Evolutionary conservation across 2,113 vertebrate genomes (phyloP).

Genomic region (Diglossa brunneiventris): DNA sequence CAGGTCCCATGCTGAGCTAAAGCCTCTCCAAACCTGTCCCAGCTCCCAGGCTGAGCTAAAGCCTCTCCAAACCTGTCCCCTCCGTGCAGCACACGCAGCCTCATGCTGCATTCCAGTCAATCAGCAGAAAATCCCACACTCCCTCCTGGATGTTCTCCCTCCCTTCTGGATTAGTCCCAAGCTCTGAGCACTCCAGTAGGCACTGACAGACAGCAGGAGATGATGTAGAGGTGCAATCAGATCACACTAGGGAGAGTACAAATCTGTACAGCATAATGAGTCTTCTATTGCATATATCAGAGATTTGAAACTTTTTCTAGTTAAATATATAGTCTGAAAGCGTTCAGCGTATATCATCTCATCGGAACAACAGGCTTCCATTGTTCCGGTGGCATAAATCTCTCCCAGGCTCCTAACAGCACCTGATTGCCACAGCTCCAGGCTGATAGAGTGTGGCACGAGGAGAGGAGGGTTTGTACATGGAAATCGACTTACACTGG

Average conservation of each 20-base stretch:
- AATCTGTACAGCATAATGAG: slow-evolving; percentile 32
- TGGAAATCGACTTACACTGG: slow-evolving; percentile 26
- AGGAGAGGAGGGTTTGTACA: slow-evolving; percentile 9
- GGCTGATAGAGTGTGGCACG: background rate
- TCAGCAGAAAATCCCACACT: background rate
- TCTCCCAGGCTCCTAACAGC: slow-evolving; percentile 19
- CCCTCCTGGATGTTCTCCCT: background rate
- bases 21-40: background rate
- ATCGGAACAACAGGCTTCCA: slow-evolving; percentile 55
- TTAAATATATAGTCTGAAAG: slow-evolving; percentile 36
- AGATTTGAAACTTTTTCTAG: slow-evolving; percentile 33
- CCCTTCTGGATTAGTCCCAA: background rate
- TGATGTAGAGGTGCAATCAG: slow-evolving; percentile 45
- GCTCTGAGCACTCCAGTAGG: background rate
- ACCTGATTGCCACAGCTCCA: slow-evolving; percentile 30
- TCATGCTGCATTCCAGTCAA: background rate
- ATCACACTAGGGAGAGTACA: background rate
- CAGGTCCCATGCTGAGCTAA: background rate
- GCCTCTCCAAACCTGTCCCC: background rate
- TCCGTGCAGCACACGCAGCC: background rate
- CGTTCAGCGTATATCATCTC: slow-evolving; percentile 31
- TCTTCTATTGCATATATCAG: slow-evolving; percentile 50
- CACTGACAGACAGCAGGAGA: slow-evolving; percentile 40
- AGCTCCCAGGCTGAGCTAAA: background rate
- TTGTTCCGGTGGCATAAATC: slow-evolving; percentile 56